Evolutionary conservation across 2,113 vertebrate species (phyloP).

Genomic region (Leptobrachium leishanense): DNA sequence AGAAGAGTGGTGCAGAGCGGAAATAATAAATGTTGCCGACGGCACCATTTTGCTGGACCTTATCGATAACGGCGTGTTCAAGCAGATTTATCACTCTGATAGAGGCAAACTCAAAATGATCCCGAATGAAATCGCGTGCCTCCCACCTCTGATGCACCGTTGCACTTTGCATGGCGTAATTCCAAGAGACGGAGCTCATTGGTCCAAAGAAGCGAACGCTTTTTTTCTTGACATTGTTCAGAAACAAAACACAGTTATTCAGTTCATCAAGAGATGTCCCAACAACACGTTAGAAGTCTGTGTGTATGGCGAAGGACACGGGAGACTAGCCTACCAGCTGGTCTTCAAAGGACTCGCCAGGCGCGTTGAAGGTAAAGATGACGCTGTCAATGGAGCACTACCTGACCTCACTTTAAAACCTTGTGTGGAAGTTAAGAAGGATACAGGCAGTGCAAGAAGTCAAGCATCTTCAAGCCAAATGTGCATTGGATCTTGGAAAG

Average conservation of each 20-base stretch:
- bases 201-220: constrained; percentile 71
- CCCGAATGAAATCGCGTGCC: constrained; percentile 61
- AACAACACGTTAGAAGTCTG: constrained; percentile 61
- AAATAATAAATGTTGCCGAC: constrained; percentile 66
- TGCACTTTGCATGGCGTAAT: constrained; percentile 70
- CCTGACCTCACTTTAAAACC: too few relatives aligned
- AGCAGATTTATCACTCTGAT: constrained; percentile 60
- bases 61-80: constrained; percentile 76
- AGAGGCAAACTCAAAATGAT: constrained; percentile 67
- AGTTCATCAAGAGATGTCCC: constrained; percentile 60
- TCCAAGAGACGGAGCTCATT: constrained; percentile 64
- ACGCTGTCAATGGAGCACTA: too few relatives aligned
- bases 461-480: too few relatives aligned
- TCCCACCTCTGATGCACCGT: constrained; percentile 71
- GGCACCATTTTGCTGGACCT: constrained; percentile 62
- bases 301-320: constrained; percentile 41
- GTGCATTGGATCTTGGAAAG: too few relatives aligned
- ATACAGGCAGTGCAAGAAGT: too few relatives aligned
- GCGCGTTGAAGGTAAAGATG: background rate
- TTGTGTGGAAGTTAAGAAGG: too few relatives aligned
- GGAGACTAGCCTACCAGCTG: constrained; percentile 4
- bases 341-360: constrained; percentile 14
- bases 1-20: constrained; percentile 76
- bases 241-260: constrained; percentile 68
- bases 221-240: constrained; percentile 71